Evolutionary conservation across 2,797 vertebrate genomes (phyloP).

Genomic region (Sphenodon punctatus): DNA sequence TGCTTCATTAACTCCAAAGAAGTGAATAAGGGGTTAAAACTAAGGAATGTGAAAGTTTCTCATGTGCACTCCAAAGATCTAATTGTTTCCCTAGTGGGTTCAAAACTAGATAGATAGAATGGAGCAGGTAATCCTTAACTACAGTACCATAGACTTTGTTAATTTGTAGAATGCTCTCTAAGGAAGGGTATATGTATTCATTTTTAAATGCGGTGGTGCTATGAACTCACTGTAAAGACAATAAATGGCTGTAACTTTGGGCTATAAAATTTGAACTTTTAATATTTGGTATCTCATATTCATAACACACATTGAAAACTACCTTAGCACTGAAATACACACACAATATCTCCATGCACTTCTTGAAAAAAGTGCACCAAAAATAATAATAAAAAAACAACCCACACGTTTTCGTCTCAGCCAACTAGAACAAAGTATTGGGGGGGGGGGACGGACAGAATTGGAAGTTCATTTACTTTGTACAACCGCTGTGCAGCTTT

Average conservation of each 20-base stretch:
- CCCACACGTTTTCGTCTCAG: no score
- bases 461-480: not conserved
- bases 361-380: no score
- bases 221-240: not conserved
- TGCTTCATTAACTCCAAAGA: slow-evolving; percentile 27
- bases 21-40: slow-evolving; percentile 69
- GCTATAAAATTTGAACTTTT: no score
- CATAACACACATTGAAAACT: no score
- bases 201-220: not conserved
- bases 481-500: not conserved
- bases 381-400: no score
- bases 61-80: slow-evolving; percentile 65
- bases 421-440: no score
- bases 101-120: slow-evolving; percentile 57
- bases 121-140: slow-evolving; percentile 42
- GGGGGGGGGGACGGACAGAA: not conserved
- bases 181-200: slow-evolving; percentile 1
- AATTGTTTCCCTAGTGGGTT: slow-evolving; percentile 58
- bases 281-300: no score
- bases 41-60: slow-evolving; percentile 75
- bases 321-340: slow-evolving; percentile 41
- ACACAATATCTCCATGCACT: not conserved
- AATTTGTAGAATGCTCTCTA: slow-evolving; percentile 1
- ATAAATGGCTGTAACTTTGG: slow-evolving; percentile 61
- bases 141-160: not conserved